Conservation (phyloP, 2,888 invertebrate species). For the Caenorhabditis auriculariae region DNA sequence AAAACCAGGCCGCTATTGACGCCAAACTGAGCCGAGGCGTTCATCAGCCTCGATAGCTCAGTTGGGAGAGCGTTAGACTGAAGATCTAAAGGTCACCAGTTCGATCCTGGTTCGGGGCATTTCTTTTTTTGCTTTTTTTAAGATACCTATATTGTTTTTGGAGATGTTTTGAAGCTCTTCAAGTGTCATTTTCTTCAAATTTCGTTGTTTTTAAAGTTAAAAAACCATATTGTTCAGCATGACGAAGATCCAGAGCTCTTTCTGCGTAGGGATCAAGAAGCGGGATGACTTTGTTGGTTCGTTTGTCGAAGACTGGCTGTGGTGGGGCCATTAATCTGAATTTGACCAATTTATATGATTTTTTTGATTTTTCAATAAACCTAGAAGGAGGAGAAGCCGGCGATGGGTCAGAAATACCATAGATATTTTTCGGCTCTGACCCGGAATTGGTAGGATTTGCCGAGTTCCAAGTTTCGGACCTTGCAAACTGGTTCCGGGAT, state of each 20-base stretch:
- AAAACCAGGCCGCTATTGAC: no score
- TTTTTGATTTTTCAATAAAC: slow-evolving; percentile 8
- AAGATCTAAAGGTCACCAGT: slow-evolving; percentile 63
- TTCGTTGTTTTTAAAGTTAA: no score
- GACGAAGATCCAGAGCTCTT: slow-evolving; percentile 52
- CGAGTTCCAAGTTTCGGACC: slow-evolving; percentile 84
- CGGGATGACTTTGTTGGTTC: slow-evolving; percentile 61
- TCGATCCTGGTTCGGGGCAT: slow-evolving; percentile 61
- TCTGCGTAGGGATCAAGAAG: slow-evolving; percentile 62
- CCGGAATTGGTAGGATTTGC: slow-evolving; percentile 91
- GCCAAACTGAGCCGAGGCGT: no score
- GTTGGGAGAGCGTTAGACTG: slow-evolving; percentile 63
- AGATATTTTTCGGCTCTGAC: slow-evolving; percentile 93
- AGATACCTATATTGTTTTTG: no score
- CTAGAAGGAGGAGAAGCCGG: slow-evolving; percentile 73
- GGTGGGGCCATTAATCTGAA: slow-evolving; percentile 62
- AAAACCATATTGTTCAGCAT: slow-evolving; percentile 61
- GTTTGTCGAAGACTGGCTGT: slow-evolving; percentile 60
- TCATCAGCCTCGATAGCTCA: slow-evolving; percentile 44
- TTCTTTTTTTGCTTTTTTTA: no score
- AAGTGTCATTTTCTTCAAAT: no score
- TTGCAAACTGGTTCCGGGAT: slow-evolving; percentile 86
- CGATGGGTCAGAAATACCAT: slow-evolving; percentile 92
- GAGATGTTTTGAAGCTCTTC: neutral
- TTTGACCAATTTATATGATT: neutral